Evolutionary conservation across 2,888 invertebrate genomes (phyloP).

Genomic region (Chloromyia formosa): DNA sequence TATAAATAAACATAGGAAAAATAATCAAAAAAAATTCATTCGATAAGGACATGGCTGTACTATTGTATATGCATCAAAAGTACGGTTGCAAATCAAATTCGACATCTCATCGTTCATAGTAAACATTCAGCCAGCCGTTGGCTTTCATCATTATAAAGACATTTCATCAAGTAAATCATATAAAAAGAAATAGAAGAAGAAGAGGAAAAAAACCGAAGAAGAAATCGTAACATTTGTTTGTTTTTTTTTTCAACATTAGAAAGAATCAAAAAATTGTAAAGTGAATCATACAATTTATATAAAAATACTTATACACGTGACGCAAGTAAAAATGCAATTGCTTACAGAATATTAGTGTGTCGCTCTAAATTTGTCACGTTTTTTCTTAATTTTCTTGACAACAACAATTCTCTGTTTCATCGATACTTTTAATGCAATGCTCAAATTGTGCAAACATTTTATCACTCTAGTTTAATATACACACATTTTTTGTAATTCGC

Average conservation of each 20-base stretch:
- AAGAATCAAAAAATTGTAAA: neutral
- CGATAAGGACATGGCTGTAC: neutral
- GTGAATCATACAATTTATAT: too few species aligned
- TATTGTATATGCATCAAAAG: neutral
- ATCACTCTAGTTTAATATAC: neutral
- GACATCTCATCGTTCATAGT: conserved; percentile 23
- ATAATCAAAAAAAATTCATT: conserved; percentile 29
- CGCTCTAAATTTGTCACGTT: neutral
- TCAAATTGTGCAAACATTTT: conserved; percentile 40
- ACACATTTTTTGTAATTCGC: conserved; percentile 8
- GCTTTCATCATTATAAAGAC: conserved; percentile 24
- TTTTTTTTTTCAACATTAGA: neutral
- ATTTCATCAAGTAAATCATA: conserved; percentile 1
- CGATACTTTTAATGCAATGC: conserved; percentile 20
- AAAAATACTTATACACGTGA: conserved; percentile 5
- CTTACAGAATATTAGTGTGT: conserved; percentile 9
- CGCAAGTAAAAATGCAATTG: conserved; percentile 26
- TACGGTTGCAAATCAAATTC: neutral
- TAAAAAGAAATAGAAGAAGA: conserved; percentile 15
- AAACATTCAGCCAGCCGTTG: conserved; percentile 3
- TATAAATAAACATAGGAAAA: conserved; percentile 33
- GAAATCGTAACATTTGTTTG: neutral
- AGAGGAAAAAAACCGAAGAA: conserved; percentile 4
- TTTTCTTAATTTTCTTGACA: neutral
- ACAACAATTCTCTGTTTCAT: neutral